phyloP scores from a whole-genome alignment of 2,888 invertebrate species.

The Bellardia bayeri region DNA sequence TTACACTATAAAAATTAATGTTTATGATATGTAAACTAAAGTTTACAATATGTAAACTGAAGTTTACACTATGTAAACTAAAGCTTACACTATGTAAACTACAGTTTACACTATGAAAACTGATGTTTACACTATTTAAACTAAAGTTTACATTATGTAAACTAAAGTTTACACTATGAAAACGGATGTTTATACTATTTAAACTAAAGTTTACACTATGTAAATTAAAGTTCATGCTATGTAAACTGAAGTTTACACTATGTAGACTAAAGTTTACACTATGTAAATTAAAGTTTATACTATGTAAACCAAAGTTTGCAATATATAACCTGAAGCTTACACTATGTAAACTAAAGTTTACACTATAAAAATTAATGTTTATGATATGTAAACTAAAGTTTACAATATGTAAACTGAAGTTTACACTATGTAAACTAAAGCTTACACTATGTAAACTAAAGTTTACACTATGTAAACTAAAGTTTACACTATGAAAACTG shows the following conservation, averaged over 20 bases:
- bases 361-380: background rate
- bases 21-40: background rate
- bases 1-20: background rate
- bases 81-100: constrained; percentile 2
- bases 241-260: background rate
- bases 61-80: background rate
- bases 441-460: background rate
- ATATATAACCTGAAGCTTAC: background rate
- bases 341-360: background rate
- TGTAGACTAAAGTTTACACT: background rate
- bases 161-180: background rate
- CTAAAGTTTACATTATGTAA: background rate
- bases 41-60: background rate
- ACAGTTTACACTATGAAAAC: background rate
- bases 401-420: background rate
- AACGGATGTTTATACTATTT: background rate
- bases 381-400: background rate
- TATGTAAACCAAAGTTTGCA: background rate
- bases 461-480: too few species aligned
- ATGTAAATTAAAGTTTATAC: background rate
- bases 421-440: background rate
- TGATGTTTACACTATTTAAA: background rate
- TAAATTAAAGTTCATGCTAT: background rate
- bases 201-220: background rate
- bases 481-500: background rate